Conservation (phyloP, 2,797 vertebrate species). For the Crypturellus tataupa region DNA sequence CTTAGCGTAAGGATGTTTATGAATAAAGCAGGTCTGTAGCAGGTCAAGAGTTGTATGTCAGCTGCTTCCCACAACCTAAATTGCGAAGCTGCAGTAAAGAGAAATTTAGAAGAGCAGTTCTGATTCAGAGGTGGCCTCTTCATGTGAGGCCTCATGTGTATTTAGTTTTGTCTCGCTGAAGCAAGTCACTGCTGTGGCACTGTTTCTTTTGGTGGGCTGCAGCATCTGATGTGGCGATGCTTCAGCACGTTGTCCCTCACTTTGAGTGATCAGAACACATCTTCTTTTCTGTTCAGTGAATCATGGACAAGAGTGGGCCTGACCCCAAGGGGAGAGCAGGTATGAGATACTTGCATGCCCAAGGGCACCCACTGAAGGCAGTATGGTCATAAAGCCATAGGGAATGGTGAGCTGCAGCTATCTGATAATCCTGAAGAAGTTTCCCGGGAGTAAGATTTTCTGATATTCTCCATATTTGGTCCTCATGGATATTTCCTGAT, state of each 20-base stretch:
- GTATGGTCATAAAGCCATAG: background rate
- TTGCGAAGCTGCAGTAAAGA: background rate
- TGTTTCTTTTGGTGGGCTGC: background rate
- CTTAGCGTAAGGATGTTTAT: background rate
- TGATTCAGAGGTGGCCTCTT: background rate
- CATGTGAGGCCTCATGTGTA: rapidly evolving
- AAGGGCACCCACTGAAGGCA: rapidly evolving
- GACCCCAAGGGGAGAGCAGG: background rate
- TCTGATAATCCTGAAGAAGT: rapidly evolving
- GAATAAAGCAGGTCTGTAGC: background rate
- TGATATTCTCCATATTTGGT: background rate
- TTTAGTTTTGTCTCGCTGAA: background rate
- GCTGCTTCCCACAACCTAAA: background rate
- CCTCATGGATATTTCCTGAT: background rate
- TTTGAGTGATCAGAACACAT: rapidly evolving
- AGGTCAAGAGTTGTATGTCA: background rate
- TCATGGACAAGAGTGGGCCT: background rate
- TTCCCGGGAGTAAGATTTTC: background rate
- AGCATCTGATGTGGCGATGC: rapidly evolving
- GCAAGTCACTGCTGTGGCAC: background rate
- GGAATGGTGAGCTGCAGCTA: background rate
- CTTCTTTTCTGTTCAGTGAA: rapidly evolving
- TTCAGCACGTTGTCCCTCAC: background rate
- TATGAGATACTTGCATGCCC: background rate
- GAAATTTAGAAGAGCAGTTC: background rate